Conservation (phyloP, 2,113 vertebrate genomes). For the Crotophaga sulcirostris region DNA sequence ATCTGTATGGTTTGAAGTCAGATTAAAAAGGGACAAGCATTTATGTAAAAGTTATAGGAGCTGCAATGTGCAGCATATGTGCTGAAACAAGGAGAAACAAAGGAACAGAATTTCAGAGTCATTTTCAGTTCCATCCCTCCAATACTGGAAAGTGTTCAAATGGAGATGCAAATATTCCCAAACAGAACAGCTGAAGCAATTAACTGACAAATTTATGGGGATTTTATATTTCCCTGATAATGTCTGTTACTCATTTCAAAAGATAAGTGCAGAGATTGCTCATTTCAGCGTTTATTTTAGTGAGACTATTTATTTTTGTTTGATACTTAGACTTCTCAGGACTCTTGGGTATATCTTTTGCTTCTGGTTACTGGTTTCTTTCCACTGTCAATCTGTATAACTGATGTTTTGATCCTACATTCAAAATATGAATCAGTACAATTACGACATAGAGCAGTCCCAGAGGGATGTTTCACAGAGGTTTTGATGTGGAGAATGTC, state of each 20-base stretch:
- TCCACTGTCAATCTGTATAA: background rate
- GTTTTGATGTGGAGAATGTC: background rate
- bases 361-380: background rate
- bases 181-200: background rate
- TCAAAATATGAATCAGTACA: background rate
- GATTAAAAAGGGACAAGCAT: background rate
- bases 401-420: background rate
- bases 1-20: background rate
- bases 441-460: background rate
- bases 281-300: background rate
- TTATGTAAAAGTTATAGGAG: background rate
- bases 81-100: background rate
- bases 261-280: background rate
- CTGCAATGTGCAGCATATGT: background rate
- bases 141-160: background rate
- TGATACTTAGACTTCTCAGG: background rate
- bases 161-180: background rate
- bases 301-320: background rate
- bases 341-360: background rate
- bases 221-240: background rate
- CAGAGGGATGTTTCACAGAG: background rate
- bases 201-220: background rate
- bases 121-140: background rate
- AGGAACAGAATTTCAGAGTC: background rate
- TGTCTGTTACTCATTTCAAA: background rate